Conservation (phyloP, 2,797 vertebrate species). For the Champsocephalus esox region DNA sequence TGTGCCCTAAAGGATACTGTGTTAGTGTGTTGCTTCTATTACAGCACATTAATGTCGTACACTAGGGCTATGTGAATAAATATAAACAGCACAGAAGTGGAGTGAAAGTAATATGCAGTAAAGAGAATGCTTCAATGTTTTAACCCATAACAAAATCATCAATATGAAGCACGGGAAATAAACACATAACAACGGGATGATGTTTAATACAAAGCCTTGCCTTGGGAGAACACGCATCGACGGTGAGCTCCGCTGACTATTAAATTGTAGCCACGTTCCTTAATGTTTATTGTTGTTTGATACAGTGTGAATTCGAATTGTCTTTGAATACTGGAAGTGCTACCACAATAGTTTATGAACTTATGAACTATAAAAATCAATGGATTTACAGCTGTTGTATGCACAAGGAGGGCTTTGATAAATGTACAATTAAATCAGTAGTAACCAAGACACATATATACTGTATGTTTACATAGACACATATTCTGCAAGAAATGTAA, state of each 20-base stretch:
- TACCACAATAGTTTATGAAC: not conserved
- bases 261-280: not conserved
- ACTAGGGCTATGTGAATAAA: conserved; percentile 29
- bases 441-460: not conserved
- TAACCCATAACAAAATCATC: conserved; percentile 24
- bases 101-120: conserved; percentile 28
- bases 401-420: not conserved
- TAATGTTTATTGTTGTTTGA: not conserved
- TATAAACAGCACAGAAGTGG: conserved; percentile 9
- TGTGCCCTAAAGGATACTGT: conserved; percentile 19
- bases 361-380: not conserved
- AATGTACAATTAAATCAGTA: not conserved
- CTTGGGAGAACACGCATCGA: not conserved
- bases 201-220: conserved; percentile 3
- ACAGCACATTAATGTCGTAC: conserved; percentile 14
- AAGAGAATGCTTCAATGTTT: conserved; percentile 20
- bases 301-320: not conserved
- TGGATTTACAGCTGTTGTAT: not conserved
- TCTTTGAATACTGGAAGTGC: not conserved
- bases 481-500: not conserved
- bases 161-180: not conserved
- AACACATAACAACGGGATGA: not conserved
- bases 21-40: conserved; percentile 6
- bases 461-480: not conserved
- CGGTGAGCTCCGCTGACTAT: not conserved